These are phyloP conservation scores for Condylura cristata DNA, from an alignment of 2,113 vertebrate genomes.

Conservation along the genomic window DNA sequence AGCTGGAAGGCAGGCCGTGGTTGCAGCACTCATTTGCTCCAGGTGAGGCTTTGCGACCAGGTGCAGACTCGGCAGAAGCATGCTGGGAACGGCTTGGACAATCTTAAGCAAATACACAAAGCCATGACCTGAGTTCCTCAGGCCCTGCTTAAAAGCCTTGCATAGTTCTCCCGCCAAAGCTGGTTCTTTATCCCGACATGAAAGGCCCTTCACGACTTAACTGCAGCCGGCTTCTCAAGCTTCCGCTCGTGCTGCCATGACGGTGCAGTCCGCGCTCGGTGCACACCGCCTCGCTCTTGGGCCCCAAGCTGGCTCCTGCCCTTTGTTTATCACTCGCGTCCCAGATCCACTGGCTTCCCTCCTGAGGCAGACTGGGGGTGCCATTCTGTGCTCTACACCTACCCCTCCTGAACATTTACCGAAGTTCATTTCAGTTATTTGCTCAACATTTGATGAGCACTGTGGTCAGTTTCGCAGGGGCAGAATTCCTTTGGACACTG, in stretches of 20 bases:
- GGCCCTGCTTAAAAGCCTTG: background rate
- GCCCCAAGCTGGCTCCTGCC: background rate
- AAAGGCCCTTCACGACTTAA: background rate
- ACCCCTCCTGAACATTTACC: background rate
- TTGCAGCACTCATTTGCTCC: background rate
- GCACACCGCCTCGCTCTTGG: background rate
- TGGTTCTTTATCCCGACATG: background rate
- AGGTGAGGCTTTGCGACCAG: background rate
- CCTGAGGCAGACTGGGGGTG: background rate
- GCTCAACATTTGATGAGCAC: background rate
- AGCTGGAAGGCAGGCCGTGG: background rate
- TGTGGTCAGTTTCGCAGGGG: background rate
- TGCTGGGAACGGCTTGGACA: background rate
- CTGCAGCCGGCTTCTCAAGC: background rate
- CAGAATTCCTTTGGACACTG: background rate
- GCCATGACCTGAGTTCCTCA: background rate
- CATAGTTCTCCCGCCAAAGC: background rate
- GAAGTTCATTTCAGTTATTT: background rate
- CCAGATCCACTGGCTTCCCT: background rate
- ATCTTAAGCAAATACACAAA: conserved; percentile 22
- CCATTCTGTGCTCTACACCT: background rate
- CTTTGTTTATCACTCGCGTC: background rate
- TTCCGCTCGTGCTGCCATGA: background rate
- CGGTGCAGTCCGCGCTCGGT: background rate
- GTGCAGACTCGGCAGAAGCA: background rate